Percentiles rank a stretch among this genome's conserved stretches.
phyloP scores from a whole-genome alignment of 2,888 invertebrate genomes.

The Drosophila kuntzei region DNA sequence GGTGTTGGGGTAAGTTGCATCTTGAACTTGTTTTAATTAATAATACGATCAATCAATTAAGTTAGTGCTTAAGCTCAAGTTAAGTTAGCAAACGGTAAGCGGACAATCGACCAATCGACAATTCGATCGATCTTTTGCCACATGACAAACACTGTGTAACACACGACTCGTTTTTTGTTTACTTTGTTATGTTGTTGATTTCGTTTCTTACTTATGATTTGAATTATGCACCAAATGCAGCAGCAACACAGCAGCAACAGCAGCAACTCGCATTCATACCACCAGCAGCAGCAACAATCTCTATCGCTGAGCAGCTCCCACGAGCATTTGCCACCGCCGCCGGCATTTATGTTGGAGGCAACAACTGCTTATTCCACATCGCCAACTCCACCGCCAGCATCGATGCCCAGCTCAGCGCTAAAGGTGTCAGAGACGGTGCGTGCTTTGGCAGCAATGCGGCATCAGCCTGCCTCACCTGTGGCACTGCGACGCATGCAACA shows the following conservation, averaged over 20 bases:
- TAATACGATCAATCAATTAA: conserved; percentile 32
- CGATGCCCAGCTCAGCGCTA: conserved; percentile 84
- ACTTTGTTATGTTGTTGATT: conserved; percentile 40
- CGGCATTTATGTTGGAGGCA: conserved; percentile 84
- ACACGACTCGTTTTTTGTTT: conserved; percentile 24
- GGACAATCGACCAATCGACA: conserved; percentile 4
- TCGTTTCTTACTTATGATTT: conserved; percentile 65
- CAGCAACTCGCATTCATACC: conserved; percentile 17
- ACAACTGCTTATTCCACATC: conserved; percentile 21
- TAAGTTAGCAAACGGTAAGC: conserved; percentile 22
- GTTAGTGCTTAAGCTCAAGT: conserved; percentile 50
- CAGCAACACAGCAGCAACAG: conserved; percentile 42
- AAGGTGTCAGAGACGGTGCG: conserved; percentile 95
- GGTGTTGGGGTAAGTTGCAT: conserved; percentile 80
- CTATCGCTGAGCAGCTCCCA: conserved; percentile 69
- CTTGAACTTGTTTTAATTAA: neutral
- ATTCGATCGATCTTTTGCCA: conserved; percentile 25
- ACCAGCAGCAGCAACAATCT: conserved; percentile 46
- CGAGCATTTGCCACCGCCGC: conserved; percentile 85
- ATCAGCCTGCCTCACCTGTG: conserved; percentile 94
- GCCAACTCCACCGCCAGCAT: conserved; percentile 43
- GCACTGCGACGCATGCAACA: conserved; percentile 87
- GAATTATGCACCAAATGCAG: conserved; percentile 42
- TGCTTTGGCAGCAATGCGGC: conserved; percentile 93
- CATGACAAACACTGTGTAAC: conserved; percentile 28